Conservation (phyloP, 2,113 vertebrate species). For the Sinocyclocheilus anophthalmus region DNA sequence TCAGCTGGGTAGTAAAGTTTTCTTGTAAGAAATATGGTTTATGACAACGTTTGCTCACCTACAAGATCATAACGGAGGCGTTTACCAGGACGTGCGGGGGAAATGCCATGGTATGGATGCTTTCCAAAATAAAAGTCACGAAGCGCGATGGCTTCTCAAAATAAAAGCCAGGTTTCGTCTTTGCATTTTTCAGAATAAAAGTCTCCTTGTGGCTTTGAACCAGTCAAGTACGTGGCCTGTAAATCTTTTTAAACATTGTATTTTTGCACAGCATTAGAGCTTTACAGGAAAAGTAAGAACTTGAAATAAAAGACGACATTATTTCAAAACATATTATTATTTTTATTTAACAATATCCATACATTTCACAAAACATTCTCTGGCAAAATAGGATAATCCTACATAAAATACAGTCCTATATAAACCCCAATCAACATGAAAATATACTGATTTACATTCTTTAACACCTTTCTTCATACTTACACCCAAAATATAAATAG, state of each 20-base stretch:
- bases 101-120: background rate
- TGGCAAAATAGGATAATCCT: background rate
- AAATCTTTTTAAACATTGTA: background rate
- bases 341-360: constrained; percentile 2
- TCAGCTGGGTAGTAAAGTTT: background rate
- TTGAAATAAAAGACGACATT: background rate
- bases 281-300: background rate
- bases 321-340: background rate
- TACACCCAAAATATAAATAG: background rate
- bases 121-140: background rate
- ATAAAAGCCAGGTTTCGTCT: background rate
- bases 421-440: background rate
- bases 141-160: background rate
- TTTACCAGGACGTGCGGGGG: background rate
- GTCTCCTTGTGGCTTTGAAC: background rate
- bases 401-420: background rate
- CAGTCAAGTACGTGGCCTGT: no score
- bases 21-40: background rate
- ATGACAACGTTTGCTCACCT: background rate
- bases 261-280: background rate
- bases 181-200: background rate
- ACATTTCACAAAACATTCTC: background rate
- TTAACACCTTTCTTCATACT: background rate
- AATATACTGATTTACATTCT: background rate
- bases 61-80: background rate